Evolutionary conservation across 2,797 vertebrate genomes (phyloP).

Genomic region (Chiroxiphia lanceolata): DNA sequence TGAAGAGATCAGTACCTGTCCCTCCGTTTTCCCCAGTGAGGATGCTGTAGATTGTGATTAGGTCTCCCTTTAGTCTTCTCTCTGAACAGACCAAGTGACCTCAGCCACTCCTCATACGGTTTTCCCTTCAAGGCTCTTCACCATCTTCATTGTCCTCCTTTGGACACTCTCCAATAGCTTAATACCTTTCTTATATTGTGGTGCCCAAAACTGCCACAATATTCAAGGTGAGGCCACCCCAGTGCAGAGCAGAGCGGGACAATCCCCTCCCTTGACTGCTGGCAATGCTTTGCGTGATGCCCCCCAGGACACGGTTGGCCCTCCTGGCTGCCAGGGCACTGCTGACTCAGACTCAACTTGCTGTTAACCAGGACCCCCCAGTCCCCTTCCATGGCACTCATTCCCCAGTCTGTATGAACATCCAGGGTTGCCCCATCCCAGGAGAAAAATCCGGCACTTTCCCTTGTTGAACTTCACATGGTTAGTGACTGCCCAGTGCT

Average conservation of each 20-base stretch:
- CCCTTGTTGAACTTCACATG: background rate
- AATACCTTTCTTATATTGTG: background rate
- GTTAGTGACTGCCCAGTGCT: background rate
- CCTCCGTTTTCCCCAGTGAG: background rate
- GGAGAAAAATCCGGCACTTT: background rate
- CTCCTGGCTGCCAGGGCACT: background rate
- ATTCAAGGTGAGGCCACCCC: accelerated
- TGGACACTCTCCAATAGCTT: accelerated
- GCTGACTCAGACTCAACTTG: background rate
- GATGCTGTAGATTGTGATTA: background rate
- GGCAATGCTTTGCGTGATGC: background rate
- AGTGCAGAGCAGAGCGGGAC: background rate
- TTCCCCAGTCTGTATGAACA: background rate
- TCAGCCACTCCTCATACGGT: background rate
- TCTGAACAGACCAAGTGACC: background rate
- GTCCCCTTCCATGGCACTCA: background rate
- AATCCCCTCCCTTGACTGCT: accelerated
- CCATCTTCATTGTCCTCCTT: background rate
- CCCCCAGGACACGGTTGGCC: accelerated
- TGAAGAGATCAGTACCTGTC: background rate
- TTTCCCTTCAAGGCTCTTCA: too few species aligned
- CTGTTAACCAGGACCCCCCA: accelerated
- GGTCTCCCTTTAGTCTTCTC: background rate
- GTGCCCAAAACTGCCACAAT: background rate
- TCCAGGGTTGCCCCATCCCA: background rate